These are phyloP conservation scores for Drosophila rellima DNA, from an alignment of 2,888 invertebrate species.

Conservation along the genomic window DNA sequence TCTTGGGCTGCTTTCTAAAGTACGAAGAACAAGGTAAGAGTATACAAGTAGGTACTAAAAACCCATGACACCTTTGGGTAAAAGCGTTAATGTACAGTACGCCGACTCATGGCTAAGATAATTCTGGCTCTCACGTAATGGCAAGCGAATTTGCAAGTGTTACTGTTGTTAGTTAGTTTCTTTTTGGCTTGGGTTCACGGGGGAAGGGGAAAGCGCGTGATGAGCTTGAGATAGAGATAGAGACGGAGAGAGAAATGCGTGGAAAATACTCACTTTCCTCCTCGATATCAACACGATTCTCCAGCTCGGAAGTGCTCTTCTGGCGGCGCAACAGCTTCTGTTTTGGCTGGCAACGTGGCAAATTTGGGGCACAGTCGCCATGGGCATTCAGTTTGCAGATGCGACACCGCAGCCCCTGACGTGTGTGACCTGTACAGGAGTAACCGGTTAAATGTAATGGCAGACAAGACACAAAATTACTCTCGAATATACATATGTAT, in stretches of 20 bases:
- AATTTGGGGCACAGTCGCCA: conserved; percentile 94
- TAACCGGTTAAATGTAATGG: neutral
- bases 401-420: conserved; percentile 95
- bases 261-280: conserved; percentile 92
- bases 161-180: conserved; percentile 20
- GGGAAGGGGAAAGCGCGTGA: conserved; percentile 33
- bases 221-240: conserved; percentile 32
- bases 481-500: neutral
- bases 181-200: conserved; percentile 12
- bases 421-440: conserved; percentile 90
- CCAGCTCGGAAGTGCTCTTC: conserved; percentile 94
- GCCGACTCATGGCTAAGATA: conserved; percentile 7
- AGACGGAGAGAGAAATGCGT: conserved; percentile 31
- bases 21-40: neutral
- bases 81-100: conserved; percentile 41
- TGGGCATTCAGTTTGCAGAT: conserved; percentile 97
- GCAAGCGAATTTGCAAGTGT: conserved; percentile 34
- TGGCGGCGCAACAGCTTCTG: conserved; percentile 93
- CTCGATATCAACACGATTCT: conserved; percentile 90
- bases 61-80: conserved; percentile 53
- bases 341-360: conserved; percentile 94
- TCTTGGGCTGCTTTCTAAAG: conserved; percentile 23
- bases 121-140: conserved; percentile 20
- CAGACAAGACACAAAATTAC: neutral
- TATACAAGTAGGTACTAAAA: conserved; percentile 36